Percentiles rank a stretch among this genome's conserved stretches.
Conservation (phyloP, 1,140 invertebrate genomes). For the Myzus persicae region DNA sequence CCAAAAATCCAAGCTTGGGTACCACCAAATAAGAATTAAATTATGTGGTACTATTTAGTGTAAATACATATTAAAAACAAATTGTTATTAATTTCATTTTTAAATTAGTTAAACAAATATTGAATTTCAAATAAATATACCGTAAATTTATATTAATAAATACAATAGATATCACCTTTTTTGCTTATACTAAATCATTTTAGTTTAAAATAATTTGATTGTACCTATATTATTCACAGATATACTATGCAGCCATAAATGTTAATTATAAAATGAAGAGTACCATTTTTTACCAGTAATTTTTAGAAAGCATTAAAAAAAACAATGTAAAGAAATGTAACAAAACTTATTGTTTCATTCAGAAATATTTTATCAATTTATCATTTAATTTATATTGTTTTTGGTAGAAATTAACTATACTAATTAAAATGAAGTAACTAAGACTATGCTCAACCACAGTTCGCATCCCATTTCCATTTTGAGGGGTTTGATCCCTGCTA, state of each 20-base stretch:
- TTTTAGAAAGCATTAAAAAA: not conserved
- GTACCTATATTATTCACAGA: not conserved
- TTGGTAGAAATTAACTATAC: not conserved
- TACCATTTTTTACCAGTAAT: not conserved
- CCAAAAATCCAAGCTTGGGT: constrained; percentile 88
- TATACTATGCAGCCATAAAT: not conserved
- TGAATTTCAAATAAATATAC: not conserved
- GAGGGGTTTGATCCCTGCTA: not conserved
- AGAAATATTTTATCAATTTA: no score
- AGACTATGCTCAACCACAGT: not conserved
- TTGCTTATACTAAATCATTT: not conserved
- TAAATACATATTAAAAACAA: constrained; percentile 14
- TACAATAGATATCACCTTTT: not conserved
- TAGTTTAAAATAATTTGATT: not conserved
- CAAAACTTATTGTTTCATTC: not conserved
- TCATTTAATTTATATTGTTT: not conserved
- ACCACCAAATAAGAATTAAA: constrained; percentile 66
- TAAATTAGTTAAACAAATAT: not conserved
- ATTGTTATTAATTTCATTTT: constrained; percentile 10
- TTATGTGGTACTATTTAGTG: not conserved
- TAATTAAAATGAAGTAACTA: not conserved
- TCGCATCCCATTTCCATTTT: not conserved
- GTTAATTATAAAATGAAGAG: not conserved
- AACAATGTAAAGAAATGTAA: not conserved
- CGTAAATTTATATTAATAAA: not conserved